These are phyloP conservation scores for Aphelinus certus DNA, from an alignment of 1,140 invertebrate species.

Conservation along the genomic window DNA sequence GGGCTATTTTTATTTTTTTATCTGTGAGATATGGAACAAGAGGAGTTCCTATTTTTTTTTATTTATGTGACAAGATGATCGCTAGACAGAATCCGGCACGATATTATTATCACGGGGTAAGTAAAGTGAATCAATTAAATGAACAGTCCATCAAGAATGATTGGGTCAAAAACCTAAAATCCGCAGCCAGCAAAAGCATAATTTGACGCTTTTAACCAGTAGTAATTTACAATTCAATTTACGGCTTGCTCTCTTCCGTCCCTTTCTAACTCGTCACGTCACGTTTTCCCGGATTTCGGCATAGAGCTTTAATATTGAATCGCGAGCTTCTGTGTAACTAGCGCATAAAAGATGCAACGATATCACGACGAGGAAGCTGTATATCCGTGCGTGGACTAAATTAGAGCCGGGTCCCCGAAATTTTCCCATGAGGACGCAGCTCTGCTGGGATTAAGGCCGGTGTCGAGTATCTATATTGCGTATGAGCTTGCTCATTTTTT, in stretches of 20 bases:
- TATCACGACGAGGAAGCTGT: background rate
- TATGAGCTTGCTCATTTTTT: too few species aligned
- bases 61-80: too few species aligned
- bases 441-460: conserved; percentile 2
- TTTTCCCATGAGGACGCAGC: background rate
- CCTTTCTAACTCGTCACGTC: too few species aligned
- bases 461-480: too few species aligned
- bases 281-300: background rate
- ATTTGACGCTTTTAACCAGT: background rate
- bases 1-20: too few species aligned
- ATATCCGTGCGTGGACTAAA: too few species aligned
- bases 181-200: background rate
- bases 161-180: background rate
- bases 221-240: conserved; percentile 16
- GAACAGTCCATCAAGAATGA: too few species aligned
- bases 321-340: background rate
- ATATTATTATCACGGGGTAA: too few species aligned
- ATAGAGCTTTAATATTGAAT: conserved; percentile 16
- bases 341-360: conserved; percentile 5
- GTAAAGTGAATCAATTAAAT: too few species aligned
- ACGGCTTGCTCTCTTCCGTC: background rate
- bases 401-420: conserved; percentile 4
- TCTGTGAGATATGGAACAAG: too few species aligned
- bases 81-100: too few species aligned
- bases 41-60: too few species aligned